Evolutionary conservation across 2,797 vertebrate species (phyloP).

Genomic region (Mormyrops attenuatus): DNA sequence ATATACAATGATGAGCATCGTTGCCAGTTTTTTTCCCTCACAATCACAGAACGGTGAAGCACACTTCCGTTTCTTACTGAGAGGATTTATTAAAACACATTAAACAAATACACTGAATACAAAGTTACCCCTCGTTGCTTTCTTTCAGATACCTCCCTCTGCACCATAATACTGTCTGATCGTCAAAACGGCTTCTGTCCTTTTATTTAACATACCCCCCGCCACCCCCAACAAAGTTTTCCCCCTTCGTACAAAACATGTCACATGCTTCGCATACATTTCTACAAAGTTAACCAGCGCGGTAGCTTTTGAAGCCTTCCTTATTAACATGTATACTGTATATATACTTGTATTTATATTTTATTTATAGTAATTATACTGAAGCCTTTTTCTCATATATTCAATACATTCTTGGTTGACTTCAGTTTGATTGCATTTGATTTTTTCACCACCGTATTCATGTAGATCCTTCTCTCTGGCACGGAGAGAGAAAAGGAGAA

Average conservation of each 20-base stretch:
- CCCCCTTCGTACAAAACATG: conserved; percentile 45
- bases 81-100: conserved; percentile 98
- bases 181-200: conserved; percentile 13
- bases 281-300: conserved; percentile 60
- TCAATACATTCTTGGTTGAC: conserved; percentile 57
- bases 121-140: conserved; percentile 65
- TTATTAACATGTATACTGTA: conserved; percentile 48
- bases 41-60: background rate
- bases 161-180: conserved; percentile 55
- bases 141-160: conserved; percentile 57
- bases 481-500: conserved; percentile 38
- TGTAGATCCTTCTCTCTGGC: conserved; percentile 41
- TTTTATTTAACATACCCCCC: conserved; percentile 25
- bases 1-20: background rate
- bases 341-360: conserved; percentile 64
- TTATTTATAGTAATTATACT: conserved; percentile 70
- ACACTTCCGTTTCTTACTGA: conserved; percentile 58
- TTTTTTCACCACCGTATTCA: conserved; percentile 44
- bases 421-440: conserved; percentile 79
- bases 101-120: conserved; percentile 88
- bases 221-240: conserved; percentile 47
- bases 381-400: conserved; percentile 63
- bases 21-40: background rate
- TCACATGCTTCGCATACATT: conserved; percentile 63
- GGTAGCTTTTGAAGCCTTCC: conserved; percentile 70